Evolutionary conservation across 2,113 vertebrate species (phyloP).

Genomic region (Pseudopodoces humilis): DNA sequence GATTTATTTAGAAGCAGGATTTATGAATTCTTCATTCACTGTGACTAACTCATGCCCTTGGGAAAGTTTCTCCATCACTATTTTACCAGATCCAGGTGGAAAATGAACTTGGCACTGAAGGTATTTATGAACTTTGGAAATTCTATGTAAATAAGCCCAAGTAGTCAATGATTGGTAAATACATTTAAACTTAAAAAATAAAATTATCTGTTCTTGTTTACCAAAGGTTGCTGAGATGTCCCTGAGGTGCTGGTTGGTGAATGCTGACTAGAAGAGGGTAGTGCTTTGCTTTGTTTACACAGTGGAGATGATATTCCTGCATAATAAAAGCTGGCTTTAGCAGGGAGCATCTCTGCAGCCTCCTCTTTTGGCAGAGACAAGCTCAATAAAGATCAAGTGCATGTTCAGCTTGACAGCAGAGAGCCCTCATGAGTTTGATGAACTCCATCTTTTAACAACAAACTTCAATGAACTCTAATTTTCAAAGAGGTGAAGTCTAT

Average conservation of each 20-base stretch:
- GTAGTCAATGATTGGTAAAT: neutral
- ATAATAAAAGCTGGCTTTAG: neutral
- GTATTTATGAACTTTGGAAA: neutral
- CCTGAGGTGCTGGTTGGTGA: neutral
- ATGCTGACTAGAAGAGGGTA: neutral
- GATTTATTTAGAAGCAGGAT: neutral
- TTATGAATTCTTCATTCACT: neutral
- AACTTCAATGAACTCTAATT: neutral
- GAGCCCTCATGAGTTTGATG: neutral
- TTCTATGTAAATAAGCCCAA: neutral
- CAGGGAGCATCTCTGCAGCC: neutral
- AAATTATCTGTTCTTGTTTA: neutral
- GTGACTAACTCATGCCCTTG: conserved; percentile 7
- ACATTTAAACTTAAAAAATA: neutral
- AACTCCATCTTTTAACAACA: neutral
- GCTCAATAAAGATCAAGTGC: neutral
- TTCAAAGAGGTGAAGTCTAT: neutral
- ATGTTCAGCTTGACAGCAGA: neutral
- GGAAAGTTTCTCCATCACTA: neutral
- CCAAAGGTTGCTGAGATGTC: neutral
- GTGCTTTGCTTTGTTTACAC: neutral
- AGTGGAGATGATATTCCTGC: neutral
- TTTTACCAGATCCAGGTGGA: neutral
- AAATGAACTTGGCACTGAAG: neutral
- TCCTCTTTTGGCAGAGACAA: neutral